Conservation (phyloP, 1,140 invertebrate genomes). For the Drosophila leontia region DNA sequence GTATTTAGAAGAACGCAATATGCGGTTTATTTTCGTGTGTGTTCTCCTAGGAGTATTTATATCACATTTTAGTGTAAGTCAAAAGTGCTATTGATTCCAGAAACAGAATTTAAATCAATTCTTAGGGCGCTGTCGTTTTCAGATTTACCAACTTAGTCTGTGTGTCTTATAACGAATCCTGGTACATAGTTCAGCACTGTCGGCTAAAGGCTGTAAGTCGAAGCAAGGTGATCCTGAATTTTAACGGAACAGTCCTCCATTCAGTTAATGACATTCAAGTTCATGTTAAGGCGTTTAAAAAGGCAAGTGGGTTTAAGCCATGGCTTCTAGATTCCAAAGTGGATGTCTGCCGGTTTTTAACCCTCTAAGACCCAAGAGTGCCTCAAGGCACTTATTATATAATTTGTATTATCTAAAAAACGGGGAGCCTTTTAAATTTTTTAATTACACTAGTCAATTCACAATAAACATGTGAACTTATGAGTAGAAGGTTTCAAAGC, state of each 20-base stretch:
- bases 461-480: no score
- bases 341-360: conserved; percentile 32
- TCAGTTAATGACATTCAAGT: background rate
- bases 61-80: background rate
- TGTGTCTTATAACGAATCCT: background rate
- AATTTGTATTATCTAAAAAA: no score
- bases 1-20: no score
- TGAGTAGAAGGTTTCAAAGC: no score
- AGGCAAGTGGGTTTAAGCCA: conserved; percentile 42
- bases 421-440: no score
- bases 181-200: background rate
- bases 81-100: no score
- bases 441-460: no score
- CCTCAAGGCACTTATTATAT: no score
- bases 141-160: conserved; percentile 23
- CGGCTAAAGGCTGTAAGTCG: conserved; percentile 21
- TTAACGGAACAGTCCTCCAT: conserved; percentile 18
- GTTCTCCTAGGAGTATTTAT: background rate
- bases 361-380: no score
- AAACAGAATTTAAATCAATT: no score
- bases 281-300: background rate
- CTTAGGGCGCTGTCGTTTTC: background rate
- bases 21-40: background rate
- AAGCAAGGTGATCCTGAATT: background rate
- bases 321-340: background rate